Evolutionary conservation across 1,140 invertebrate species (phyloP).

Genomic region (Drosophila micromelanica): DNA sequence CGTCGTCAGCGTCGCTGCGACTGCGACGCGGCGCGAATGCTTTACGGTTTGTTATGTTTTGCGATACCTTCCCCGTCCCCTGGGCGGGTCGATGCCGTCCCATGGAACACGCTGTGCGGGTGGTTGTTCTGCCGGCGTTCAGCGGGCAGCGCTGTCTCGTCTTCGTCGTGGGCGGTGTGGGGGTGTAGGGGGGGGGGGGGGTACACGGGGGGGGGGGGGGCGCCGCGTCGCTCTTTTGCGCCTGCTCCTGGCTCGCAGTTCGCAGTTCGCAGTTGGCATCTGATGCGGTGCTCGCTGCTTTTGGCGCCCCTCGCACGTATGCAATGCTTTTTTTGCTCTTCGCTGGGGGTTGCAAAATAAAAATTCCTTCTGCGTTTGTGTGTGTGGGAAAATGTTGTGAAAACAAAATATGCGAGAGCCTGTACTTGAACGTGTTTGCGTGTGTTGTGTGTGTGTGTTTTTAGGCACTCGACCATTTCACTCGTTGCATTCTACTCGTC

Average conservation of each 20-base stretch:
- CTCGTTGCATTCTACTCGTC: conserved; percentile 26
- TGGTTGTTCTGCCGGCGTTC: conserved; percentile 65
- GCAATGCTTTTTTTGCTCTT: conserved; percentile 49
- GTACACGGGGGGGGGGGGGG: too few relatives aligned
- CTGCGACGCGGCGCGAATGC: conserved; percentile 55
- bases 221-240: conserved; percentile 37
- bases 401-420: conserved; percentile 24
- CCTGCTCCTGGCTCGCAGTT: conserved; percentile 35
- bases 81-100: conserved; percentile 21
- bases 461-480: neutral
- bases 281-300: conserved; percentile 35
- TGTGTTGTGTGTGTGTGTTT: conserved; percentile 1
- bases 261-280: conserved; percentile 31
- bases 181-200: too few relatives aligned
- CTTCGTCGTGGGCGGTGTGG: conserved; percentile 15
- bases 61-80: conserved; percentile 36
- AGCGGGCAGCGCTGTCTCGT: conserved; percentile 39
- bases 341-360: conserved; percentile 56
- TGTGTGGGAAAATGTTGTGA: conserved; percentile 41
- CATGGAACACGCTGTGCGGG: conserved; percentile 35
- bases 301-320: conserved; percentile 46
- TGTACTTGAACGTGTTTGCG: neutral
- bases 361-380: conserved; percentile 28
- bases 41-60: conserved; percentile 84
- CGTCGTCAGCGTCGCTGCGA: neutral